Conservation (phyloP, 2,113 vertebrate species). For the Ptychochromis oligacanthus region DNA sequence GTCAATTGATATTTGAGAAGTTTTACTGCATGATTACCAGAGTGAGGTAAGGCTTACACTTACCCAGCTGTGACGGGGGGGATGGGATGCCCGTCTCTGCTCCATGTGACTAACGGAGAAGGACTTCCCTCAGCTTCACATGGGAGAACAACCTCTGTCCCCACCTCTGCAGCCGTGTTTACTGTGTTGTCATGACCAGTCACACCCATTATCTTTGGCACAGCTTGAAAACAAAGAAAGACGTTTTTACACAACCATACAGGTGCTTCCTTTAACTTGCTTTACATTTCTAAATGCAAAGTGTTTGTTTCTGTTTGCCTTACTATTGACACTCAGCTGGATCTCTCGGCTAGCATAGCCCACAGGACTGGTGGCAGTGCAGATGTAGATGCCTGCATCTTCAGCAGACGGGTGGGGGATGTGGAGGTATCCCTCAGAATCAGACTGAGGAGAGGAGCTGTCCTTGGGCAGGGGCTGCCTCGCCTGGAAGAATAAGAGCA, state of each 20-base stretch:
- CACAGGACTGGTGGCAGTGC: conserved; percentile 86
- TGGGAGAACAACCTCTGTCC: conserved; percentile 85
- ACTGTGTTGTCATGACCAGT: conserved; percentile 49
- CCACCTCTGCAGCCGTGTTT: conserved; percentile 78
- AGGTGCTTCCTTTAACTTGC: background rate
- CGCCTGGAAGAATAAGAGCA: conserved; percentile 74
- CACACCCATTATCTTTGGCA: conserved; percentile 80
- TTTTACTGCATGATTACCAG: conserved; percentile 12
- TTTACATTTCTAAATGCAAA: background rate
- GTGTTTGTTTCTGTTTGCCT: conserved; percentile 58
- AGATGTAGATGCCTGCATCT: conserved; percentile 87
- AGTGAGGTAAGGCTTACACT: conserved; percentile 42
- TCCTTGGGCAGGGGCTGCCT: conserved; percentile 62
- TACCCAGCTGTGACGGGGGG: conserved; percentile 81
- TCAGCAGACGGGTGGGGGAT: conserved; percentile 73
- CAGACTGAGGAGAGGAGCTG: conserved; percentile 60
- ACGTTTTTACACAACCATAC: background rate
- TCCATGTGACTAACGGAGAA: conserved; percentile 87
- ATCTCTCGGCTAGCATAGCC: conserved; percentile 87
- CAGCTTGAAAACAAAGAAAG: conserved; percentile 71
- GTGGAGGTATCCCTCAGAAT: conserved; percentile 80
- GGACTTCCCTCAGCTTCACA: conserved; percentile 87
- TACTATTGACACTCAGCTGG: conserved; percentile 90
- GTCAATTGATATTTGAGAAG: background rate
- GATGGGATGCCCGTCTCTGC: conserved; percentile 80